Evolutionary conservation across 2,888 invertebrate genomes (phyloP), one percentile per base, ranked within the genome.

Genomic region (Ernsta delagoae): DNA sequence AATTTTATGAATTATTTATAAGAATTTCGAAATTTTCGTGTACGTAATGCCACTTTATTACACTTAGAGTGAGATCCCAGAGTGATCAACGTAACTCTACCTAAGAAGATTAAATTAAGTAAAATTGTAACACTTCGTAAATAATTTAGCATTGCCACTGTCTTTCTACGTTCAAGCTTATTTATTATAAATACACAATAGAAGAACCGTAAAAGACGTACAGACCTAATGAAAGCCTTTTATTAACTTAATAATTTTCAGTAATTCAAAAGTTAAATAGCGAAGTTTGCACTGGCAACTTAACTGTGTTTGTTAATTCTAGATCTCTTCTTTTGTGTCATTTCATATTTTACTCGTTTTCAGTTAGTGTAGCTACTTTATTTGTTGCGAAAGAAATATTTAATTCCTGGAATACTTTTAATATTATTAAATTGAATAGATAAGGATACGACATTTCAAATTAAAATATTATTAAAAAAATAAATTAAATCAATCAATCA

Each of bases 241-340:
- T 61, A 45, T 8, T 56, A 67, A 67, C 56, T 67, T 67, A 56
- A 61, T 45, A 67, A 67, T 67, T 61, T 67, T 45, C 56, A 67
- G 67, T 67, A 67, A 67, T 67, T 67, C 67, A 39, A 36, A 67
- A 67, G 61, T 56, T 56, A 61, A 67, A 67, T 61, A 34, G 48
- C 54, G 67, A 61, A 67, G 67, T 67, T 65, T 66, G 53, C 50
- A 45, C 31, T 39, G 24, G 16, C 24, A 45, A 61, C 39, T 60
- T 50, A 16, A 60, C 61, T 56, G 54, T 67, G 61, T 61, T 56
- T 16, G 53, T 67, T 67, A 61, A 56, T 60, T 66, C 66, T 54
- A 54, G 53, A 61, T n/a, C n/a, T n/a, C n/a, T n/a, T n/a, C 31
- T 61, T 61, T 50, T 36, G 45, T 45, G 48, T 24, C 45, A 12